These are phyloP conservation scores for Cyanoliseus patagonus DNA, from an alignment of 2,113 vertebrate species.

Conservation along the genomic window DNA sequence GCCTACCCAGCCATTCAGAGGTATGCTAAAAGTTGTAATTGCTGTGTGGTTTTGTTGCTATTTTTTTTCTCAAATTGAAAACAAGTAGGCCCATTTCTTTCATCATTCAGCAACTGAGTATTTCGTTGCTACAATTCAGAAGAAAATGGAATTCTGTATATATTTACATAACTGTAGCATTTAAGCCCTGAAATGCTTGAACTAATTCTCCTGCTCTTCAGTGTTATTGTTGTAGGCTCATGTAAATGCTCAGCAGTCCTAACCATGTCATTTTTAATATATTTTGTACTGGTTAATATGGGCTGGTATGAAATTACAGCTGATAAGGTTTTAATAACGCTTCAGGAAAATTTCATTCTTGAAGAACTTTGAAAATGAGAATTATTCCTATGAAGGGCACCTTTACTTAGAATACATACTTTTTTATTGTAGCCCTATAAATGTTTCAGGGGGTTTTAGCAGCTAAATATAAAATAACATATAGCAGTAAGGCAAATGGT, in stretches of 20 bases:
- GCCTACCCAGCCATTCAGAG: neutral
- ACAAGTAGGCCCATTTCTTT: slow-evolving; percentile 5
- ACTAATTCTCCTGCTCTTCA: slow-evolving; percentile 5
- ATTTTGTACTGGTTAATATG: neutral
- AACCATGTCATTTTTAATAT: neutral
- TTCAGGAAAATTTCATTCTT: neutral
- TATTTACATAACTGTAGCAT: neutral
- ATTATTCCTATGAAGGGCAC: neutral
- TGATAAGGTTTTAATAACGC: neutral
- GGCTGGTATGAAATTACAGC: neutral
- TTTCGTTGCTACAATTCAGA: neutral
- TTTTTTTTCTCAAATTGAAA: slow-evolving; percentile 7
- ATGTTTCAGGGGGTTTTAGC: neutral
- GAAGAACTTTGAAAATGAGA: neutral
- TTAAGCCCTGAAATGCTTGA: neutral
- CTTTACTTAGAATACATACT: neutral
- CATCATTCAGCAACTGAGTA: neutral
- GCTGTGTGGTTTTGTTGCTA: slow-evolving; percentile 1
- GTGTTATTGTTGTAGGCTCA: neutral
- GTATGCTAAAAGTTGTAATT: slow-evolving; percentile 23
- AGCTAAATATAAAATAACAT: neutral
- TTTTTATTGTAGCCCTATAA: neutral
- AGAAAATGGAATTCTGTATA: slow-evolving; percentile 8
- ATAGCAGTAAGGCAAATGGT: neutral
- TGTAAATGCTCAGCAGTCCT: slow-evolving; percentile 3